Evolutionary conservation across 2,888 invertebrate species (phyloP).

Genomic region (Epinotia brunnichana): DNA sequence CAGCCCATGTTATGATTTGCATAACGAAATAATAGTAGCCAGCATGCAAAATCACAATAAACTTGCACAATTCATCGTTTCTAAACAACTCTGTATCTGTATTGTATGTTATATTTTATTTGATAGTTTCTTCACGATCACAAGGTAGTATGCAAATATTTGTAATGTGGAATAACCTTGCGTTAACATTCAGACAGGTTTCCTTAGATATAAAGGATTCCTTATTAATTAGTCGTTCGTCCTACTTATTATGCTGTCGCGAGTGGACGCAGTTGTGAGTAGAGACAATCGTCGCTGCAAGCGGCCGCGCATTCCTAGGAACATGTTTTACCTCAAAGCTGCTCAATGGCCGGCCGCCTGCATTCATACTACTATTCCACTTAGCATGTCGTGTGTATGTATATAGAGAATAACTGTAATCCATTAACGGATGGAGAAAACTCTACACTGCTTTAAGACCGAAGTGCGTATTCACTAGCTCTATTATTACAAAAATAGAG

Average conservation of each 20-base stretch:
- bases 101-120: neutral
- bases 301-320: constrained; percentile 67
- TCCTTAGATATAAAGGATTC: constrained; percentile 16
- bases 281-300: constrained; percentile 43
- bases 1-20: constrained; percentile 16
- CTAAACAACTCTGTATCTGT: neutral
- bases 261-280: constrained; percentile 31
- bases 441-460: constrained; percentile 1
- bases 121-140: neutral
- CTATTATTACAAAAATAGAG: neutral
- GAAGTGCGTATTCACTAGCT: neutral
- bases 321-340: constrained; percentile 71
- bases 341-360: constrained; percentile 55
- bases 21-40: constrained; percentile 18
- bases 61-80: constrained; percentile 1
- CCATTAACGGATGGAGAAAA: constrained; percentile 25
- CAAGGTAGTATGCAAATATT: constrained; percentile 19
- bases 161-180: constrained; percentile 8
- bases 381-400: constrained; percentile 8
- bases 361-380: constrained; percentile 46
- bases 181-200: constrained; percentile 18
- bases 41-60: constrained; percentile 14
- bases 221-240: constrained; percentile 31
- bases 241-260: constrained; percentile 45
- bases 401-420: constrained; percentile 34